Percentiles rank a stretch among this genome's conserved stretches.
Evolutionary conservation across 2,797 vertebrate genomes (phyloP).

Genomic region (Sardinella longiceps): DNA sequence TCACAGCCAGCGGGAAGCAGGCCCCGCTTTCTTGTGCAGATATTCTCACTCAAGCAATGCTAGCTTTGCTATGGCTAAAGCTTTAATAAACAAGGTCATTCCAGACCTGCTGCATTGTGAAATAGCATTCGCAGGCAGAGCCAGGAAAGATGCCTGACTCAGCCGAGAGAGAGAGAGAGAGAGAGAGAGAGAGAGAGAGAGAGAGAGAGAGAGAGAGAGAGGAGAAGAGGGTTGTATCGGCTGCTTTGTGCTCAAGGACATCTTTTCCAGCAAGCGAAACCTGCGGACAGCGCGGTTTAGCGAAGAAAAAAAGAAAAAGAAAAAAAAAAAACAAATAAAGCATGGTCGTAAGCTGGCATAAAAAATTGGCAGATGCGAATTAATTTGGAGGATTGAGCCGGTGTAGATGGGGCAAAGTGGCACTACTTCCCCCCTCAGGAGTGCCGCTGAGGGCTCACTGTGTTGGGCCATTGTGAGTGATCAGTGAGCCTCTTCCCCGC

Average conservation of each 20-base stretch:
- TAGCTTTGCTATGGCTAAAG: not conserved
- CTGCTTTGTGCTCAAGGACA: not conserved
- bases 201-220: too few relatives aligned
- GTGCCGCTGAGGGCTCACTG: not conserved
- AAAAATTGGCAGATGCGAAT: not conserved
- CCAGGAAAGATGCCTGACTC: not conserved
- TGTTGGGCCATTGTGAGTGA: not conserved
- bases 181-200: too few relatives aligned
- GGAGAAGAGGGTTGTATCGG: not conserved
- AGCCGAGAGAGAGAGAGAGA: not conserved
- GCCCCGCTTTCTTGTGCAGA: not conserved
- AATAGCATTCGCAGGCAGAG: not conserved
- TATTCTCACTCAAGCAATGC: not conserved
- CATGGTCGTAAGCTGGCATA: not conserved
- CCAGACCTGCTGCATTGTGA: not conserved
- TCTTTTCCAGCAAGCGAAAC: not conserved
- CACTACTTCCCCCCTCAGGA: not conserved
- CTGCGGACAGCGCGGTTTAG: not conserved
- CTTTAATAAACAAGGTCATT: not conserved
- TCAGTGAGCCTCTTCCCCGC: not conserved
- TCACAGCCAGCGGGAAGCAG: not conserved
- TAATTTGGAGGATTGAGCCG: not conserved
- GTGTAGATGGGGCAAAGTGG: not conserved
- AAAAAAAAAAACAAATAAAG: not conserved
- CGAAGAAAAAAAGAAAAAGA: not conserved